Evolutionary conservation across 2,888 invertebrate species (phyloP), one percentile per base, ranked within the genome.

Genomic region (Acleris literana): DNA sequence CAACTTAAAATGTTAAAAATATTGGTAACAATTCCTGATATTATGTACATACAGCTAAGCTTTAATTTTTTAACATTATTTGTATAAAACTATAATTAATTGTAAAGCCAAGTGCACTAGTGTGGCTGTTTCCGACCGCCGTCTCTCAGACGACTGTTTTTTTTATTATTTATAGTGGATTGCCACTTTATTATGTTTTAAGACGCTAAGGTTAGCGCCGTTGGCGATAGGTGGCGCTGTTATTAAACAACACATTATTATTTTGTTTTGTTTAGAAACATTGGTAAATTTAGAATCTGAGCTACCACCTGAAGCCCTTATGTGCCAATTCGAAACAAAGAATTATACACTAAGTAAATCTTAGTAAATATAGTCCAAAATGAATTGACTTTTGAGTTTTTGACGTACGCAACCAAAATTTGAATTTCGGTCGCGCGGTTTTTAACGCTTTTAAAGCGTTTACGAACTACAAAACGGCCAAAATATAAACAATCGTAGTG

Each of bases 41-140:
- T 33, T 64, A 64, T 64, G 43, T 64, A 64, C 64, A 59, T 49
- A 54, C 52, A 33, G 33, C 58, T 58, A 54, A 64, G 46, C 46
- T 53, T 20, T 18, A 39, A n/a, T 46, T 53, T 64, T 64, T 63
- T 20, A 49, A 59, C 64, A 59, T 54, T 48, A 9, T 64, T 54
- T 51, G 16, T 46, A 49, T 59, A 59, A 22, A 54, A 22, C 51
- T 61, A 61, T 33, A 51, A 33, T 49, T 20, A 52, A 17, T 52
- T 25, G 58, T 64, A 64, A 64, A 64, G 62, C 57, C 29, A 22
- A 55, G 65, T 55, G 65, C 60, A 60, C 65, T n/a, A 43, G 71
- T 61, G 70, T 63, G 56, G 70, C 70, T 71, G 69, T 70, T 66
- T 70, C 70, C 68, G 63, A 61, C 48, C 63, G 64, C 60, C 70